Evolutionary conservation across 1,140 invertebrate species (phyloP), one percentile per base, ranked within the genome.

Genomic region (Drosophila yakuba): DNA sequence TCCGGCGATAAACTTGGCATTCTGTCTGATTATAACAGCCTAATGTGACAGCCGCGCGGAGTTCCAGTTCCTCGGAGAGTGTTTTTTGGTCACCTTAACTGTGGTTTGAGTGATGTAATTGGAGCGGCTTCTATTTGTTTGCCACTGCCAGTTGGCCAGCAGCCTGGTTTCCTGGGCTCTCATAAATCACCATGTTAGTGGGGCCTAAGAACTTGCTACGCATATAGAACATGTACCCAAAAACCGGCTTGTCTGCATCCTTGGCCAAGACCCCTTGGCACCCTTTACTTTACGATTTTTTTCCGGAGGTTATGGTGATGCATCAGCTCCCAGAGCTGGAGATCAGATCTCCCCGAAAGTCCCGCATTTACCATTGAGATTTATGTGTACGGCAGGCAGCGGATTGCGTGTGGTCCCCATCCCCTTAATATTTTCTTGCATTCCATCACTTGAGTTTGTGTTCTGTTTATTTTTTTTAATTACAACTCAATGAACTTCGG

Each of bases 91-190:
- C 64, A 56, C 58, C 56, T 73, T 80, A 74, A 86, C 82, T 85
- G 78, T 81, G 64, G 58, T 86, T 88, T 88, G 84, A 86, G 71
- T 86, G 83, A 86, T 86, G 84, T 89, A 86, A 89, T 89, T 86
- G 83, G 83, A 86, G 84, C 82, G 75, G 67, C 69, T 74, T 74
- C 69, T 71, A 73, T 69, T 58, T 36, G 52, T 8, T 57, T 23
- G 25, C 23, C 43, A 43, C 10, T 45, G 17, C 28, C 48, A 51
- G 39, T 47, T 64, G 51, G 43, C 59, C 59, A 35, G 25, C 38
- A 35, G 63, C 48, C 48, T 10, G 63, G 35, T 63, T 66, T 66
- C 63, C 73, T 68, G 60, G 60, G 39, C 59, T 28, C 72, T 52
- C 82, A 85, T 85, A 85, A 85, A 85, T 85, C 83, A 82, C 69